Evolutionary conservation across 2,113 vertebrate genomes (phyloP).

Genomic region (Rhadina sibilatrix): DNA sequence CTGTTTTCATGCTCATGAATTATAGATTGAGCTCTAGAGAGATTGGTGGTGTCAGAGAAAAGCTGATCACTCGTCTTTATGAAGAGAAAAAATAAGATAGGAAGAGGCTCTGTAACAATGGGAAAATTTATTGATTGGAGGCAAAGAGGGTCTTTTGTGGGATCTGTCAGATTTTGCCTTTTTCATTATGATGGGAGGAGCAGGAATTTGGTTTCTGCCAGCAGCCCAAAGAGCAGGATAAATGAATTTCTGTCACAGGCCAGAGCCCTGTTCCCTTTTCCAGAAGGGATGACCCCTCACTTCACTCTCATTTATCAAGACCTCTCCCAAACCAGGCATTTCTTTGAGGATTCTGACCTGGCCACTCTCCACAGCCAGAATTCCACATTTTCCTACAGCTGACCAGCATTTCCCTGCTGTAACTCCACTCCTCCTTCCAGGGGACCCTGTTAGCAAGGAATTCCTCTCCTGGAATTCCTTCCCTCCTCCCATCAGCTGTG

Average conservation of each 20-base stretch:
- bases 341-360: background rate
- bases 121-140: background rate
- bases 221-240: background rate
- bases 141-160: background rate
- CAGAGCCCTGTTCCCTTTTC: background rate
- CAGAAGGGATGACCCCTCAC: background rate
- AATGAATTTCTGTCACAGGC: background rate
- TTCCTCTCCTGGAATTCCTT: background rate
- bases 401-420: background rate
- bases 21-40: background rate
- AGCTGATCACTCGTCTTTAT: background rate
- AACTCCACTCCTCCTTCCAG: background rate
- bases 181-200: background rate
- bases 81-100: background rate
- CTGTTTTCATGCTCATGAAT: conserved; percentile 15
- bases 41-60: background rate
- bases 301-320: background rate
- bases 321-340: conserved; percentile 5
- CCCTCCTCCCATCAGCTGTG: background rate
- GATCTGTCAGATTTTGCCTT: background rate
- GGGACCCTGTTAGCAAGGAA: background rate
- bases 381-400: background rate
- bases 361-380: background rate
- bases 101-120: background rate
- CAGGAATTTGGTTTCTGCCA: background rate